Conservation (phyloP, 2,113 vertebrate species). For the Melanerpes formicivorus region DNA sequence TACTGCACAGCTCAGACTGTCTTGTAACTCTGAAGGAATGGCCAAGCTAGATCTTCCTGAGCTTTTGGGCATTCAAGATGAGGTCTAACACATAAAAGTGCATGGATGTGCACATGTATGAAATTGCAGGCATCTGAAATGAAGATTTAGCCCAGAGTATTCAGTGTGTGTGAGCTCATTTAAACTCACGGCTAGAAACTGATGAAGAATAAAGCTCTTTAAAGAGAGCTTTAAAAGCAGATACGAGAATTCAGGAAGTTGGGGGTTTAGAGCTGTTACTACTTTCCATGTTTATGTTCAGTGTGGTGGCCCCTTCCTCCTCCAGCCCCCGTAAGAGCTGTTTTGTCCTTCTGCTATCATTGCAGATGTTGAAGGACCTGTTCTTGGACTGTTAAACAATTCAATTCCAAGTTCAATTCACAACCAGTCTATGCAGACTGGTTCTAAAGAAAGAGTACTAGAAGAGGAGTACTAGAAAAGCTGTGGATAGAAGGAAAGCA, state of each 20-base stretch:
- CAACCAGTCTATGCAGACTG: background rate
- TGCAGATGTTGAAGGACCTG: background rate
- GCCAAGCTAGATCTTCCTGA: background rate
- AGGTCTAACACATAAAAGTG: background rate
- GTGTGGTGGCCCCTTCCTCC: background rate
- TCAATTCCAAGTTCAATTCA: background rate
- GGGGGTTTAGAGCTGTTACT: background rate
- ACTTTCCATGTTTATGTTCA: background rate
- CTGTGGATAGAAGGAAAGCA: background rate
- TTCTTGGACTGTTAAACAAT: background rate
- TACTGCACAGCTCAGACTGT: background rate
- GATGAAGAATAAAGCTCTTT: background rate
- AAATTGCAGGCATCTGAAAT: background rate
- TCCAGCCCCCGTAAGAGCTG: background rate
- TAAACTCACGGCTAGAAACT: background rate
- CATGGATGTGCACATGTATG: background rate
- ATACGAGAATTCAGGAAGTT: background rate
- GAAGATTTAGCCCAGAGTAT: background rate
- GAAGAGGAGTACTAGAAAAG: background rate
- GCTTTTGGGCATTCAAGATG: background rate
- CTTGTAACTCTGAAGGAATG: background rate
- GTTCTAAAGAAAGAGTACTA: background rate
- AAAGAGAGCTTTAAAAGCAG: background rate
- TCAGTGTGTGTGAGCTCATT: background rate
- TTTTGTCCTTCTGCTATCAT: background rate